phyloP scores from a whole-genome alignment of 2,888 invertebrate genomes.

The Epistrophe grossulariae region DNA sequence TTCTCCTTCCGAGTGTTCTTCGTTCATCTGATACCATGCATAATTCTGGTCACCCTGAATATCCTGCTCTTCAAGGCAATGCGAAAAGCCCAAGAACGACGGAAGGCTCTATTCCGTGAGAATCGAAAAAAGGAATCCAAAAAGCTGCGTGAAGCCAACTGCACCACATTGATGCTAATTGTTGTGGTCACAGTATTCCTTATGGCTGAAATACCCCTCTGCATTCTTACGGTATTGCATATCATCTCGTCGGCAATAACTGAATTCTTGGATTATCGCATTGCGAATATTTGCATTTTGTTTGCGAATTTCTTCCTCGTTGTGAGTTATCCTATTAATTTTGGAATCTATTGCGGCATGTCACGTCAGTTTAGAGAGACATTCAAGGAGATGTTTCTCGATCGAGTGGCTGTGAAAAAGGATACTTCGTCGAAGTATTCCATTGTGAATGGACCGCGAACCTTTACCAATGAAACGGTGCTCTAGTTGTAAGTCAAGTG shows the following conservation, averaged over 20 bases:
- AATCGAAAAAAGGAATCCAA: conserved; percentile 92
- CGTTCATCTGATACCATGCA: conserved; percentile 96
- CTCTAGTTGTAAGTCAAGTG: conserved; percentile 80
- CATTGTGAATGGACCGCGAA: conserved; percentile 91
- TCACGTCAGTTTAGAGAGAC: conserved; percentile 96
- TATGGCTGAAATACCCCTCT: conserved; percentile 92
- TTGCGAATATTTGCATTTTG: conserved; percentile 90
- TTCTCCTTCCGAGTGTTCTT: conserved; percentile 94
- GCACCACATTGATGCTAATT: conserved; percentile 94
- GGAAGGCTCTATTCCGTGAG: conserved; percentile 91
- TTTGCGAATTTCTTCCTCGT: conserved; percentile 96
- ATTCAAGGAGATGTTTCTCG: conserved; percentile 92
- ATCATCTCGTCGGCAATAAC: conserved; percentile 91
- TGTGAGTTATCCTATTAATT: conserved; percentile 95
- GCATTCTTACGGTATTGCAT: conserved; percentile 92
- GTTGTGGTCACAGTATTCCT: conserved; percentile 94
- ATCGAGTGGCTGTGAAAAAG: conserved; percentile 85
- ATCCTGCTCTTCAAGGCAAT: conserved; percentile 93
- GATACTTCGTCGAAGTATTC: conserved; percentile 91
- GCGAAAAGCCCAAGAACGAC: conserved; percentile 91
- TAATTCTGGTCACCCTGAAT: conserved; percentile 94
- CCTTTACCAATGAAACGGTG: conserved; percentile 93
- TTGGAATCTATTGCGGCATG: conserved; percentile 98
- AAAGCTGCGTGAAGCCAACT: conserved; percentile 89
- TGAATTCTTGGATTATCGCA: conserved; percentile 90